phyloP scores from a whole-genome alignment of 92 coral and sea anemone genomes.

The Epizoanthus illoricatus region DNA sequence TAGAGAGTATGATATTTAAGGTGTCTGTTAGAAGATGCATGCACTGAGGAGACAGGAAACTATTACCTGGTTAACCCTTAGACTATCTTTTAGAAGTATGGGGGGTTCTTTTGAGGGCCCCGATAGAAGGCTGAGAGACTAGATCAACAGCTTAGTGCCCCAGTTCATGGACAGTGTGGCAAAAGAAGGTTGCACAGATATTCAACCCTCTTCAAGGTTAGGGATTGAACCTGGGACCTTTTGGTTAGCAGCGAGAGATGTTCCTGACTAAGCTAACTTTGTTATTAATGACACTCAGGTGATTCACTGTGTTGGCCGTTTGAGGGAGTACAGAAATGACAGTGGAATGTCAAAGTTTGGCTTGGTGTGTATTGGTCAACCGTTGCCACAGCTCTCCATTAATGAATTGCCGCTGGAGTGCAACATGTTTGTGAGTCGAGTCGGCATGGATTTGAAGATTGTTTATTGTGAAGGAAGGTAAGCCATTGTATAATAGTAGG shows the following conservation, averaged over 20 bases:
- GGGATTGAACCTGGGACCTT: too few species aligned
- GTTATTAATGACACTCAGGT: constrained; percentile 46
- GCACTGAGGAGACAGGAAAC: too few species aligned
- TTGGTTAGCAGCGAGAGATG: neutral
- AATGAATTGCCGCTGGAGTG: constrained; percentile 90
- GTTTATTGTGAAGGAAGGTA: constrained; percentile 99
- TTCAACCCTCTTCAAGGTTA: too few species aligned
- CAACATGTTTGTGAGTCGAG: constrained; percentile 94
- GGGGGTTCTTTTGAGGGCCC: too few species aligned
- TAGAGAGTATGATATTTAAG: too few species aligned
- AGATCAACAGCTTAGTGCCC: too few species aligned
- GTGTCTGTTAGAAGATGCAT: too few species aligned
- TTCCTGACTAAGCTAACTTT: neutral
- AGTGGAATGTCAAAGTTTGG: constrained; percentile 60
- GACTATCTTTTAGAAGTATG: too few species aligned
- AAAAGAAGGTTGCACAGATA: too few species aligned
- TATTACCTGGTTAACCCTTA: too few species aligned
- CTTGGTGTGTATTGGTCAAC: constrained; percentile 75
- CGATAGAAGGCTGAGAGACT: too few species aligned
- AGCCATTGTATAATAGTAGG: neutral
- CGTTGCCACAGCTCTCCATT: constrained; percentile 78
- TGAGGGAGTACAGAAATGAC: constrained; percentile 57
- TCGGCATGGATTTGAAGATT: constrained; percentile 87
- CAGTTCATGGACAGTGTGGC: too few species aligned
- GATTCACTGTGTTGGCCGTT: constrained; percentile 82